These are phyloP conservation scores for Corbicula japonica DNA, from an alignment of 2,888 invertebrate genomes.

Conservation along the genomic window DNA sequence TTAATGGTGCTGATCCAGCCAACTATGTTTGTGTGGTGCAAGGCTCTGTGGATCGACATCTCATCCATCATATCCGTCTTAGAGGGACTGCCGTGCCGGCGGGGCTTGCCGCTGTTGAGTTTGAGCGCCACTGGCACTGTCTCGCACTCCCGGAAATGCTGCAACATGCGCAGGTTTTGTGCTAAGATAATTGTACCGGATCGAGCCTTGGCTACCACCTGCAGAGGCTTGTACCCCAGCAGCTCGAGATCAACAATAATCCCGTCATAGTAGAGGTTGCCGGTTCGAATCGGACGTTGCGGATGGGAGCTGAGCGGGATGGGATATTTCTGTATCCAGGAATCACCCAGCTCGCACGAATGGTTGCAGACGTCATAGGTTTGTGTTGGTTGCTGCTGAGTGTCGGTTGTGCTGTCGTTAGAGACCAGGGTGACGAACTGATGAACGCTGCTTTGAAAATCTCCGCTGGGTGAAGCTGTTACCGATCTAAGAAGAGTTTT, in stretches of 20 bases:
- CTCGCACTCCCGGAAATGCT: slow-evolving; percentile 70
- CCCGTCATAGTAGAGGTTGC: slow-evolving; percentile 78
- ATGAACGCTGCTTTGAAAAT: slow-evolving; percentile 68
- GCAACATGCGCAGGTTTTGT: slow-evolving; percentile 74
- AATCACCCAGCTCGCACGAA: slow-evolving; percentile 81
- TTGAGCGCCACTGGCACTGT: slow-evolving; percentile 79
- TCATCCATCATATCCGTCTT: slow-evolving; percentile 75
- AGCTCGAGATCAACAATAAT: slow-evolving; percentile 78
- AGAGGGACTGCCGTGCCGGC: slow-evolving; percentile 59
- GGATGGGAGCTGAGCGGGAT: slow-evolving; percentile 77
- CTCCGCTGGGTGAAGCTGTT: slow-evolving; percentile 74
- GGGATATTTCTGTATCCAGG: slow-evolving; percentile 80
- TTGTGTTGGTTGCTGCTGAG: slow-evolving; percentile 8
- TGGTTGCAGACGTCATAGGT: slow-evolving; percentile 68
- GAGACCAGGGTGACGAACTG: slow-evolving; percentile 73
- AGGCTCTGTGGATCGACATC: slow-evolving; percentile 74
- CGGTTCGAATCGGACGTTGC: slow-evolving; percentile 75
- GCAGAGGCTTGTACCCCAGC: slow-evolving; percentile 80
- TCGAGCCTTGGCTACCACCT: slow-evolving; percentile 77
- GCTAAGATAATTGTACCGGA: slow-evolving; percentile 79
- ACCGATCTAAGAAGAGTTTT: slow-evolving; percentile 70
- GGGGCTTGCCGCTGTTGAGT: slow-evolving; percentile 74
- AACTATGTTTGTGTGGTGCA: slow-evolving; percentile 79
- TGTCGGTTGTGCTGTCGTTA: slow-evolving; percentile 36
- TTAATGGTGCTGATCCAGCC: slow-evolving; percentile 74